Evolutionary conservation across 2,888 invertebrate species (phyloP).

Genomic region (Morinoia aosen): DNA sequence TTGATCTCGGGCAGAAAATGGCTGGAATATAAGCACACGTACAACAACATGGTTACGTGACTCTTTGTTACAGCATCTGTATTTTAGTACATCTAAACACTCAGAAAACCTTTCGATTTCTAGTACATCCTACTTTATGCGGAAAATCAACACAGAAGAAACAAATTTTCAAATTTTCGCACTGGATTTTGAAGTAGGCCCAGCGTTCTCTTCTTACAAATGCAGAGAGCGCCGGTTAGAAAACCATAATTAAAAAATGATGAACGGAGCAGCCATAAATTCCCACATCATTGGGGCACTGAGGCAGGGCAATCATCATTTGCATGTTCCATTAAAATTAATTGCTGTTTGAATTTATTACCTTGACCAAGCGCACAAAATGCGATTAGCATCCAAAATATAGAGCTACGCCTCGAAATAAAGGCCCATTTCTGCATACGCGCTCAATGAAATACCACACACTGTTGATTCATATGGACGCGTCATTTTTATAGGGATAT

Average conservation of each 20-base stretch:
- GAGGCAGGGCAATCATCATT: neutral
- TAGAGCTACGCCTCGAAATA: neutral
- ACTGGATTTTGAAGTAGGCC: too few relatives aligned
- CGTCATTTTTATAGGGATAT: neutral
- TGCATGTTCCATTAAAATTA: slow-evolving; percentile 31
- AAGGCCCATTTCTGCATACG: neutral
- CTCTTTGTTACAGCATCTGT: too few relatives aligned
- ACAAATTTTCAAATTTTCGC: too few relatives aligned
- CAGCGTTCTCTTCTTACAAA: too few relatives aligned
- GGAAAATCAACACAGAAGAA: too few relatives aligned
- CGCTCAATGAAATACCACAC: neutral
- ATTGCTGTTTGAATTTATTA: slow-evolving; percentile 41
- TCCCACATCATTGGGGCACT: neutral
- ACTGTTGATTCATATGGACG: neutral
- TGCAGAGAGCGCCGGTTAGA: neutral
- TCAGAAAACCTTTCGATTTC: too few relatives aligned
- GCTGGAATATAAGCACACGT: too few relatives aligned
- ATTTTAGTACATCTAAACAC: too few relatives aligned
- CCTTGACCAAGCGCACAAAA: neutral
- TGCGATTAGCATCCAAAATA: slow-evolving; percentile 1
- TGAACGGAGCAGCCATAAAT: neutral
- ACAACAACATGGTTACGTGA: too few relatives aligned
- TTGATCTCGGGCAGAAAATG: too few relatives aligned
- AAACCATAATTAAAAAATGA: neutral
- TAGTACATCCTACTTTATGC: too few relatives aligned